Evolutionary conservation across 1,140 invertebrate genomes (phyloP).

Genomic region (Lamellibrachia luymesi): DNA sequence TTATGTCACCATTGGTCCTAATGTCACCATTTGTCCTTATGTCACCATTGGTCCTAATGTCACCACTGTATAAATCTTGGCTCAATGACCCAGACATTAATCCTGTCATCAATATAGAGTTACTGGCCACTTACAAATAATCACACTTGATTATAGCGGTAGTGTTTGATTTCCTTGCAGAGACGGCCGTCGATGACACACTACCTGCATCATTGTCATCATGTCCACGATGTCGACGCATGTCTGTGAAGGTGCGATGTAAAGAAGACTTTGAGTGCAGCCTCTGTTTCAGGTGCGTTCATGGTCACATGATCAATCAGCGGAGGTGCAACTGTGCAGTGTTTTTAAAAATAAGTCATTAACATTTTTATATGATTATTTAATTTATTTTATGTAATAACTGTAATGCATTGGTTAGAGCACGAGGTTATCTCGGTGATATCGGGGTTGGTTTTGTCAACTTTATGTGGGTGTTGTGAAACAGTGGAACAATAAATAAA

Average conservation of each 20-base stretch:
- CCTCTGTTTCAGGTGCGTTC: conserved; percentile 68
- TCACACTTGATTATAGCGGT: not conserved
- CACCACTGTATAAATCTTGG: too few relatives aligned
- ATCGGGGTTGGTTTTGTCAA: too few relatives aligned
- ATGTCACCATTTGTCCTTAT: too few relatives aligned
- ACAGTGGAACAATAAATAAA: not conserved
- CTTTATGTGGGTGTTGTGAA: not conserved
- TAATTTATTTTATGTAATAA: not conserved
- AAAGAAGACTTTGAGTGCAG: conserved; percentile 79
- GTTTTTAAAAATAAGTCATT: not conserved
- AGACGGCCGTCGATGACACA: not conserved
- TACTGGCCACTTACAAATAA: not conserved
- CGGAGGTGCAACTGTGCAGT: not conserved
- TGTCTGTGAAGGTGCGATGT: conserved; percentile 27
- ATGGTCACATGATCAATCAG: not conserved
- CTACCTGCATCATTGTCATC: not conserved
- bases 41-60: too few relatives aligned
- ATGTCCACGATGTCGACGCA: not conserved
- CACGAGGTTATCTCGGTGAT: not conserved
- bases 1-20: too few relatives aligned
- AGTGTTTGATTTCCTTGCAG: not conserved
- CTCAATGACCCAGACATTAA: too few relatives aligned
- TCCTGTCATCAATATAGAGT: too few relatives aligned
- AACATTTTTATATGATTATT: not conserved
- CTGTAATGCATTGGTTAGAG: not conserved